phyloP scores from a whole-genome alignment of 2,797 vertebrate genomes.

The Poeciliopsis infans region DNA sequence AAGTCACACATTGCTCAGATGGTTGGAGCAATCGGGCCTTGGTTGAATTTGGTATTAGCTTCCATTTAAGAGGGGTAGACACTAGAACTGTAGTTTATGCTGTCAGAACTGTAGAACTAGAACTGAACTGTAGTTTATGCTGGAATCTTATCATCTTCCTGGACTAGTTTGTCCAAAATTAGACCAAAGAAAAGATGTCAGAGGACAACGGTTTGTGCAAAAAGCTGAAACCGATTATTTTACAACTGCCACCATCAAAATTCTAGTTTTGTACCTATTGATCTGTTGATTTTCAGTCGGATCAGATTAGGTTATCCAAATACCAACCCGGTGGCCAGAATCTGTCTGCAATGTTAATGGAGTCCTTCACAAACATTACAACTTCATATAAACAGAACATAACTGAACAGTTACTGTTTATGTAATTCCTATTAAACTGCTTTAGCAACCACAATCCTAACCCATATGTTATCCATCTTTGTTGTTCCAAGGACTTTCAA shows the following conservation, averaged over 20 bases:
- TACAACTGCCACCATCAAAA: constrained; percentile 27
- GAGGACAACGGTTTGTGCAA: constrained; percentile 13
- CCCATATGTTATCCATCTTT: constrained; percentile 21
- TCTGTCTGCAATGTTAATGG: constrained; percentile 11
- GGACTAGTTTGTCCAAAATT: constrained; percentile 23
- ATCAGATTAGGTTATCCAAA: constrained; percentile 22
- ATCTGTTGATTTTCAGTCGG: constrained; percentile 17
- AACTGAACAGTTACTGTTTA: constrained; percentile 14
- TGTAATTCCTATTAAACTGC: constrained; percentile 10
- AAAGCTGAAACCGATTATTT: constrained; percentile 2
- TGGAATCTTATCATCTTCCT: constrained; percentile 26
- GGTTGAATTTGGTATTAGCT: constrained; percentile 23
- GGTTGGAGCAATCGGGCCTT: constrained; percentile 41
- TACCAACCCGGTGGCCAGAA: background rate
- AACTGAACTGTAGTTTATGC: constrained; percentile 17
- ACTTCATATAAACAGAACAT: constrained; percentile 16
- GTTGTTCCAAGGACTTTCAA: constrained; percentile 38
- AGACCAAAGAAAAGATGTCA: constrained; percentile 14
- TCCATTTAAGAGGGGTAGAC: constrained; percentile 25
- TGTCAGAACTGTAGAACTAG: no score
- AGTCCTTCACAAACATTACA: background rate
- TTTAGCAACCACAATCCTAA: constrained; percentile 23
- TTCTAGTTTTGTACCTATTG: constrained; percentile 27
- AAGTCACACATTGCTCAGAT: constrained; percentile 59
- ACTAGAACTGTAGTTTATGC: constrained; percentile 17